Evolutionary conservation across 2,113 vertebrate species (phyloP).

Genomic region (Hypomesus transpacificus): DNA sequence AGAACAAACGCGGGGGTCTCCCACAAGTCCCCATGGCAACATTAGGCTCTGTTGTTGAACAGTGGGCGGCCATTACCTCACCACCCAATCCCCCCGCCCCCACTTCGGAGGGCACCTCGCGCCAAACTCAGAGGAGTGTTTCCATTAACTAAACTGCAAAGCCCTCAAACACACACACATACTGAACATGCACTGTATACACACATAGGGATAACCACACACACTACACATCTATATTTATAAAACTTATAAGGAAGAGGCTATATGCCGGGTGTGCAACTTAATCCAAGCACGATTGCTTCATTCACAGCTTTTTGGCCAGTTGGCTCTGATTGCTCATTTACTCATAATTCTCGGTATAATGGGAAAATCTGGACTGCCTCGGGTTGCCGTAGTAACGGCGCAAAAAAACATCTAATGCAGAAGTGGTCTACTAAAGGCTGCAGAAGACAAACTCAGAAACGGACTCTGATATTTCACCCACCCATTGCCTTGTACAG

Average conservation of each 20-base stretch:
- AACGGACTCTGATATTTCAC: no score
- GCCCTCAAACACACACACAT: neutral
- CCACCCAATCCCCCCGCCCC: neutral
- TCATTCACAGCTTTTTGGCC: neutral
- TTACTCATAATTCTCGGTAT: neutral
- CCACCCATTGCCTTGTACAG: no score
- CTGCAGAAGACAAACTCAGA: no score
- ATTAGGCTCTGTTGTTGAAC: slow-evolving; percentile 20
- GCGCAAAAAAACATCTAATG: neutral
- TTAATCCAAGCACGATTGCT: neutral
- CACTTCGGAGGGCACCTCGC: slow-evolving; percentile 2
- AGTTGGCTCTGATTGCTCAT: neutral
- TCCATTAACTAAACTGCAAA: slow-evolving; percentile 25
- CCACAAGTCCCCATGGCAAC: slow-evolving; percentile 5
- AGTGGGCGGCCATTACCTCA: slow-evolving; percentile 27
- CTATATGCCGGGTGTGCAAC: no score
- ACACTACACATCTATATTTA: neutral
- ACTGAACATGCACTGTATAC: neutral
- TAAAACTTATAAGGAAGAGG: no score
- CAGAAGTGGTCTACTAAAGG: no score
- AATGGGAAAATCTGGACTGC: neutral
- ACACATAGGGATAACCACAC: slow-evolving; percentile 1
- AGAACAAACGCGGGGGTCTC: slow-evolving; percentile 21
- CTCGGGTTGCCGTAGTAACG: neutral
- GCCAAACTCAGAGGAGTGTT: slow-evolving; percentile 16